phyloP scores from a whole-genome alignment of 2,888 invertebrate genomes.

The Lepeophtheirus nordmannii region DNA sequence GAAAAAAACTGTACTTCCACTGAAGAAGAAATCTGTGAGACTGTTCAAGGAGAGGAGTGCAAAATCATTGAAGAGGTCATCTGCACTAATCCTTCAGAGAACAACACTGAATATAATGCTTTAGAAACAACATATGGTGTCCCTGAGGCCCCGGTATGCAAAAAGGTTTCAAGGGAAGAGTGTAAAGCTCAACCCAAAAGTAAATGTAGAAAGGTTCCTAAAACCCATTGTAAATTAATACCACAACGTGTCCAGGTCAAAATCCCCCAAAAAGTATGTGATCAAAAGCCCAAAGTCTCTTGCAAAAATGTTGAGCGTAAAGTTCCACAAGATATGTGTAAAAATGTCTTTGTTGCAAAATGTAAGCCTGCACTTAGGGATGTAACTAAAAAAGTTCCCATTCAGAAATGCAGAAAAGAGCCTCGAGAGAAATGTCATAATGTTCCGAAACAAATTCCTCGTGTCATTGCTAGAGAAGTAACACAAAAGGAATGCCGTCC shows the following conservation, averaged over 20 bases:
- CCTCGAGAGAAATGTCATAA: not conserved
- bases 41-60: not conserved
- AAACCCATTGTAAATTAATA: no score
- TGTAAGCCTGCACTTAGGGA: not conserved
- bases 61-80: not conserved
- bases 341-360: not conserved
- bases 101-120: not conserved
- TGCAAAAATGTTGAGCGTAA: not conserved
- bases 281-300: not conserved
- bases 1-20: not conserved
- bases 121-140: not conserved
- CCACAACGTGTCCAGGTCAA: not conserved
- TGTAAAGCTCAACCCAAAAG: not conserved
- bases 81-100: not conserved
- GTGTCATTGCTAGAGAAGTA: not conserved
- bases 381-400: not conserved
- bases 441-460: not conserved
- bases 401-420: slow-evolving; percentile 1
- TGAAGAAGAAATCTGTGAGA: not conserved
- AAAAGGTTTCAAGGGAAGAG: not conserved
- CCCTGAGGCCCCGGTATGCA: not conserved
- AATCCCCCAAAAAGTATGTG: not conserved
- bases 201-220: not conserved
- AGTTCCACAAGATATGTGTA: not conserved
- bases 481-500: not conserved